Evolutionary conservation across 2,113 vertebrate species (phyloP).

Genomic region (Rynchops niger): DNA sequence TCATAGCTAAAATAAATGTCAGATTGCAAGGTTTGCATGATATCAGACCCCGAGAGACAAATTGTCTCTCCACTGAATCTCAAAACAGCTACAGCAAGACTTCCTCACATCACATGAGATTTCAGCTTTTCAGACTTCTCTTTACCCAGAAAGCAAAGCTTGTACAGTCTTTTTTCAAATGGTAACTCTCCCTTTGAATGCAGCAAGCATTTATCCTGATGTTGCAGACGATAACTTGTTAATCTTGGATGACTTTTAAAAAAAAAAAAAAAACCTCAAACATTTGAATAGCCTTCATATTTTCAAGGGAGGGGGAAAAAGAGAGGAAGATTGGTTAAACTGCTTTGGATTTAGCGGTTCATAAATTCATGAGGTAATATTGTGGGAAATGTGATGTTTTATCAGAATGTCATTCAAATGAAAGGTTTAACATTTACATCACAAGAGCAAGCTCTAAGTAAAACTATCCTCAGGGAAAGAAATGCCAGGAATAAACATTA

Average conservation of each 20-base stretch:
- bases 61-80: constrained; percentile 75
- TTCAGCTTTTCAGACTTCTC: constrained; percentile 78
- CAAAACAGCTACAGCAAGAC: constrained; percentile 70
- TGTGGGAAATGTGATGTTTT: constrained; percentile 85
- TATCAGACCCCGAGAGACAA: constrained; percentile 84
- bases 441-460: constrained; percentile 84
- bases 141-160: constrained; percentile 80
- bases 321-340: constrained; percentile 19
- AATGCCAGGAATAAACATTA: constrained; percentile 79
- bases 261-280: constrained; percentile 61
- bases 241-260: constrained; percentile 70
- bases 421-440: constrained; percentile 97
- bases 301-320: constrained; percentile 19
- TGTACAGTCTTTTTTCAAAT: constrained; percentile 78
- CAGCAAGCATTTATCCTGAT: constrained; percentile 71
- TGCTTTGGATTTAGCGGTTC: constrained; percentile 75
- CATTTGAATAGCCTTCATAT: constrained; percentile 74
- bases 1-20: constrained; percentile 95
- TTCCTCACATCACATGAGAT: constrained; percentile 77
- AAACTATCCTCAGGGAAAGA: constrained; percentile 80
- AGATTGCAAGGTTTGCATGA: constrained; percentile 83
- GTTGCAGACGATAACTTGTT: constrained; percentile 68
- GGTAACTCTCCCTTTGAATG: constrained; percentile 80
- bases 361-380: constrained; percentile 81
- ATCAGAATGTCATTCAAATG: constrained; percentile 98